Percentiles rank a stretch among this genome's conserved stretches.
phyloP scores from a whole-genome alignment of 2,888 invertebrate genomes.

The Physocephala rufipes region DNA sequence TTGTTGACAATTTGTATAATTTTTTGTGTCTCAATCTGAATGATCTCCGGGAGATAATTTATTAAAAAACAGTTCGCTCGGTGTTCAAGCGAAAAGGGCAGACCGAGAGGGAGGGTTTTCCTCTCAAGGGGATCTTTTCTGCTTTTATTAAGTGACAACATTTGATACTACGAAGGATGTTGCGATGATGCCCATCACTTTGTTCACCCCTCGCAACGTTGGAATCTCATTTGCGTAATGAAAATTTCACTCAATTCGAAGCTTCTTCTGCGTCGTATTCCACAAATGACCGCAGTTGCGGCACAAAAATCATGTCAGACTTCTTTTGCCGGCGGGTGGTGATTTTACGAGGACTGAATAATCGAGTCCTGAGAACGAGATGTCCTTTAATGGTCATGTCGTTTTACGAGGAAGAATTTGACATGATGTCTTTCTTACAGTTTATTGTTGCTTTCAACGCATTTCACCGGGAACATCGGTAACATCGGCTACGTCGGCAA shows the following conservation, averaged over 20 bases:
- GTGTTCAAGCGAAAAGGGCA: background rate
- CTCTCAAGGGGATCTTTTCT: background rate
- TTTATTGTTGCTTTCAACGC: too few relatives aligned
- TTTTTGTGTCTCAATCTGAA: too few relatives aligned
- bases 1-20: too few relatives aligned
- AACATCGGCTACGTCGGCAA: too few relatives aligned
- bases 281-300: background rate
- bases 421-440: too few relatives aligned
- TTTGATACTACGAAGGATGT: background rate
- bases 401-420: too few relatives aligned
- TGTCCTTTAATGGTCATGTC: background rate
- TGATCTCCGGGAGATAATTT: too few relatives aligned
- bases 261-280: background rate
- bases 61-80: too few relatives aligned
- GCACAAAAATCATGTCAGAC: background rate
- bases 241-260: conserved; percentile 55
- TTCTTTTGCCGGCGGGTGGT: background rate
- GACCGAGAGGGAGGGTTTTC: conserved; percentile 3
- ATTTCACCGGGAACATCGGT: too few relatives aligned
- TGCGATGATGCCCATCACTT: background rate
- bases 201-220: background rate
- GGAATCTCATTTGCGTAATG: conserved; percentile 58
- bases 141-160: conserved; percentile 1
- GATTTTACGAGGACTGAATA: background rate
- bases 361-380: background rate